phyloP scores from a whole-genome alignment of 1,140 invertebrate species.

The Papilio dardanus region DNA sequence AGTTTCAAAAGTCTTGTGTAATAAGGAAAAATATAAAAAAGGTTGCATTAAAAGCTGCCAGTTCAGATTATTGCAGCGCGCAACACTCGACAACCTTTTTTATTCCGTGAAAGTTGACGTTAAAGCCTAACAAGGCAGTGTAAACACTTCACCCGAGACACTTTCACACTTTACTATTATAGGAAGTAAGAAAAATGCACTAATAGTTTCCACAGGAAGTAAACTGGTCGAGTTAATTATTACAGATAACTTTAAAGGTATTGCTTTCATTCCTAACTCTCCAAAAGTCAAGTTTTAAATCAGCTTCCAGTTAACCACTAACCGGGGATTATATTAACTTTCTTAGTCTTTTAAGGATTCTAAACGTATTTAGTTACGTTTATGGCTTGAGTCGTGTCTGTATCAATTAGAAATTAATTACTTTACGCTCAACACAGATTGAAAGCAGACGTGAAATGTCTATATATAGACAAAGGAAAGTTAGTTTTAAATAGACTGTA shows the following conservation, averaged over 20 bases:
- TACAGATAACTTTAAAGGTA: conserved; percentile 22
- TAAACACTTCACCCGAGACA: conserved; percentile 1
- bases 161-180: conserved; percentile 10
- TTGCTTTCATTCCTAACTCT: conserved; percentile 30
- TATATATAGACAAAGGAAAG: not conserved
- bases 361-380: conserved; percentile 23
- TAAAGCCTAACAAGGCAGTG: not conserved
- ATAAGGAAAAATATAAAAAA: not conserved
- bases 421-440: not conserved
- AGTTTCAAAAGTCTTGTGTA: conserved; percentile 4
- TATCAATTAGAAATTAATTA: conserved; percentile 27
- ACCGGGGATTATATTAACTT: conserved; percentile 2
- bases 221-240: not conserved
- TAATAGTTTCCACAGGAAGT: conserved; percentile 23
- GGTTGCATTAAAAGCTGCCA: not conserved
- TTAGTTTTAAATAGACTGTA: not conserved
- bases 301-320: conserved; percentile 4
- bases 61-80: not conserved
- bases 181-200: conserved; percentile 25
- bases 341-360: conserved; percentile 29
- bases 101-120: conserved; percentile 1
- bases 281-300: conserved; percentile 13
- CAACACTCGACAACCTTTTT: not conserved
- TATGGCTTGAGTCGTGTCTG: conserved; percentile 9
- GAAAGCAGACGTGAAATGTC: not conserved